Conservation (phyloP, 2,113 vertebrate species). For the Laticauda colubrina region DNA sequence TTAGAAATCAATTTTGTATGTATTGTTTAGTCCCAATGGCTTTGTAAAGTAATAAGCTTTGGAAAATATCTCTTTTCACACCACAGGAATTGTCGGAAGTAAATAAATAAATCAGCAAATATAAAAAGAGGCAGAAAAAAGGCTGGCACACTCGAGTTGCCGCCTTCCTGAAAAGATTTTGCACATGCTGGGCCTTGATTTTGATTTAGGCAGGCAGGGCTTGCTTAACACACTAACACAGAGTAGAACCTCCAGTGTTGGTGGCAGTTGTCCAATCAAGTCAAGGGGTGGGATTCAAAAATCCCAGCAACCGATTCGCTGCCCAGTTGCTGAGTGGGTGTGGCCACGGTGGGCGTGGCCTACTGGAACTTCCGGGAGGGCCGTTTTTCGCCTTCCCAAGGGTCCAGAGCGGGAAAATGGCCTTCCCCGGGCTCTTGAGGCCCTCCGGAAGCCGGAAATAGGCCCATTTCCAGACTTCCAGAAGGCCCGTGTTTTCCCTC, state of each 20-base stretch:
- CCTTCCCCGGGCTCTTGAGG: too few relatives aligned
- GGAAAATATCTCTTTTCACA: not conserved
- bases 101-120: not conserved
- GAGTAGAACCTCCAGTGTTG: not conserved
- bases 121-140: not conserved
- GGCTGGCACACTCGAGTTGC: not conserved
- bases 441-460: too few relatives aligned
- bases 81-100: not conserved
- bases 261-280: not conserved
- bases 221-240: not conserved
- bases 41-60: not conserved
- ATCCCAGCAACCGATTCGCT: too few relatives aligned
- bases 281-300: too few relatives aligned
- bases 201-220: not conserved
- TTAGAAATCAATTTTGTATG: not conserved
- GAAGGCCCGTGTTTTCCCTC: too few relatives aligned
- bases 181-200: not conserved
- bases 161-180: not conserved
- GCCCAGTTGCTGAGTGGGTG: too few relatives aligned
- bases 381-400: too few relatives aligned
- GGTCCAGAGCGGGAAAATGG: too few relatives aligned
- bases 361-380: too few relatives aligned
- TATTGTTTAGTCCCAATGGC: not conserved
- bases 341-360: too few relatives aligned
- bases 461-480: too few relatives aligned